phyloP scores from a whole-genome alignment of 2,797 vertebrate genomes.

The Galago senegalensis region DNA sequence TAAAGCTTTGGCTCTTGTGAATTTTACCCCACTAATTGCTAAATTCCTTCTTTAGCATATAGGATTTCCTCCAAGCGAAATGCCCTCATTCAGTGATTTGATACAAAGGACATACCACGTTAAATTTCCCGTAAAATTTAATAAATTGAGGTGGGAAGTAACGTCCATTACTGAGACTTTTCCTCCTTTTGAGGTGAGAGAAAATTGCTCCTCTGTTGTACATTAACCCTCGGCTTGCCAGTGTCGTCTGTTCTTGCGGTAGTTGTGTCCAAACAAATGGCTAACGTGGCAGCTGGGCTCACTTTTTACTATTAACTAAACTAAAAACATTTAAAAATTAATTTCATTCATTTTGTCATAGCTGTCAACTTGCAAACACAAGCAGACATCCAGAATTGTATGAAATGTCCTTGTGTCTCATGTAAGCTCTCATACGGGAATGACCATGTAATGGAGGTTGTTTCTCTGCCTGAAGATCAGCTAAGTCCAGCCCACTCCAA shows the following conservation, averaged over 20 bases:
- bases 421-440: neutral
- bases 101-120: neutral
- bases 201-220: neutral
- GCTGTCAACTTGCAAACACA: neutral
- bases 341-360: neutral
- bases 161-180: slow-evolving; percentile 28
- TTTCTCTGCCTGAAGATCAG: neutral
- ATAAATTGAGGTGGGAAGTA: slow-evolving; percentile 9
- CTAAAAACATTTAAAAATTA: neutral
- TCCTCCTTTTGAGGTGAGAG: neutral
- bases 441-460: fast-evolving
- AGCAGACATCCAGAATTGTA: neutral
- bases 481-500: too few species aligned
- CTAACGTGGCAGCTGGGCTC: neutral
- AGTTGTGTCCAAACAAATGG: neutral
- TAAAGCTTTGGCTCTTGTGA: slow-evolving; percentile 41
- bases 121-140: slow-evolving; percentile 58
- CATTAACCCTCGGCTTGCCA: neutral
- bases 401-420: neutral
- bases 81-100: neutral
- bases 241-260: neutral
- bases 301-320: neutral
- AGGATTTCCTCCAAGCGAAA: slow-evolving; percentile 71
- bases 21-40: slow-evolving; percentile 37
- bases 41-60: slow-evolving; percentile 54